phyloP scores from a whole-genome alignment of 2,888 invertebrate genomes.

The Xestia c-nigrum region DNA sequence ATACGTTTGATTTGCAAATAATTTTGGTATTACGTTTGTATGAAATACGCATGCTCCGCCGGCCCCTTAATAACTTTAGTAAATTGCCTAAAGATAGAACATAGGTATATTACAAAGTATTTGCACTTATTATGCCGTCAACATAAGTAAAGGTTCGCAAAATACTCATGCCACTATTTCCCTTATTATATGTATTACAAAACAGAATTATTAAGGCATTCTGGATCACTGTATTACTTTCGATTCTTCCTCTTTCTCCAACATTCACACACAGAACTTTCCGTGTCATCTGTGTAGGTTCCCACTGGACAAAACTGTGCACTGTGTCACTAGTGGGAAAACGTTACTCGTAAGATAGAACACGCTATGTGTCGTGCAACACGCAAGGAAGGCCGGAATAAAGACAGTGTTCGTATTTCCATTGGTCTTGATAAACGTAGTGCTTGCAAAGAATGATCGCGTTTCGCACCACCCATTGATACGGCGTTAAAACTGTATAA shows the following conservation, averaged over 20 bases:
- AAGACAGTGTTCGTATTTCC: conserved; percentile 72
- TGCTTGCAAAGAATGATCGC: conserved; percentile 71
- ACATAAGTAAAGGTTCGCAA: conserved; percentile 49
- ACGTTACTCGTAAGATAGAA: conserved; percentile 43
- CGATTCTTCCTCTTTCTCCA: conserved; percentile 61
- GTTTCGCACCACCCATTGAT: conserved; percentile 66
- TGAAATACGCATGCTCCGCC: too few relatives aligned
- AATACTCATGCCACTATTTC: conserved; percentile 41
- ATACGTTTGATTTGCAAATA: too few relatives aligned
- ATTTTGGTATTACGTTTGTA: too few relatives aligned
- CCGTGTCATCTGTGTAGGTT: conserved; percentile 32
- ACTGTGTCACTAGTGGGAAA: conserved; percentile 56
- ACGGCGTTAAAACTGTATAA: conserved; percentile 71
- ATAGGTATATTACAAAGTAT: neutral
- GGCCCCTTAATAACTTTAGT: too few relatives aligned
- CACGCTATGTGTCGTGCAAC: conserved; percentile 80
- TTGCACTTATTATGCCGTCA: conserved; percentile 15
- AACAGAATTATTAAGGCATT: conserved; percentile 64
- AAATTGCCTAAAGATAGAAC: neutral
- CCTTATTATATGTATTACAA: conserved; percentile 52
- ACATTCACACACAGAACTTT: conserved; percentile 24
- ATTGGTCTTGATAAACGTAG: conserved; percentile 74
- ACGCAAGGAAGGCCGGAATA: conserved; percentile 76
- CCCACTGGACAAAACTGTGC: neutral
- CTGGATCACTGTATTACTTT: conserved; percentile 62